Evolutionary conservation across 2,113 vertebrate species (phyloP).

Genomic region (Poecile atricapillus): DNA sequence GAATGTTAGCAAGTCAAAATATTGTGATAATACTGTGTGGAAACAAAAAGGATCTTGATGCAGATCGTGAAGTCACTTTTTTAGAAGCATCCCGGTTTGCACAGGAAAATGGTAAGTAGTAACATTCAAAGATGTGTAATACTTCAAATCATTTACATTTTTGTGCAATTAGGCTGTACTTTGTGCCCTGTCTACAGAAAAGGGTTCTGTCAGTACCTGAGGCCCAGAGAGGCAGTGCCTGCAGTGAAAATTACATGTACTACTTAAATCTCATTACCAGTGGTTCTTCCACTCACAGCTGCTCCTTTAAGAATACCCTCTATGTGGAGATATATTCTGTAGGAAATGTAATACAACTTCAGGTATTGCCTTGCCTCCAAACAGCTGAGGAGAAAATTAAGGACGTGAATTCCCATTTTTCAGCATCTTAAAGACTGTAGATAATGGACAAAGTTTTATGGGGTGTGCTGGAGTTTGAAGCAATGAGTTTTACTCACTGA

Average conservation of each 20-base stretch:
- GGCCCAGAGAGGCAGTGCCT: not conserved
- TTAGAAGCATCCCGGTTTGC: conserved; percentile 80
- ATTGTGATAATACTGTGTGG: conserved; percentile 81
- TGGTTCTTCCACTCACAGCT: not conserved
- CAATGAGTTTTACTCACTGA: not conserved
- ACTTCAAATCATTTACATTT: not conserved
- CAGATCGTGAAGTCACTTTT: conserved; percentile 80
- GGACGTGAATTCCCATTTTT: not conserved
- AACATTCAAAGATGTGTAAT: not conserved
- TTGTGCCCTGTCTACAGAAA: not conserved
- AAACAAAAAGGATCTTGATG: conserved; percentile 81
- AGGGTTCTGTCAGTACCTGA: not conserved
- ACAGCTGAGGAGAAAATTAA: not conserved
- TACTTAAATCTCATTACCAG: not conserved
- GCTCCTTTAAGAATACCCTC: not conserved
- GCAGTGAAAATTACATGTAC: not conserved
- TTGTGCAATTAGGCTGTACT: not conserved
- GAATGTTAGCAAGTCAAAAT: conserved; percentile 80
- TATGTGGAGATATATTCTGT: not conserved
- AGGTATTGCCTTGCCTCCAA: not conserved
- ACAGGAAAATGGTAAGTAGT: conserved; percentile 78
- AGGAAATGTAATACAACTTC: not conserved
- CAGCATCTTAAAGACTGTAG: not conserved
- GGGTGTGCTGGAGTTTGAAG: not conserved
- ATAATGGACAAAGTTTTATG: not conserved